Evolutionary conservation across 2,797 vertebrate genomes (phyloP), one percentile per base, ranked within the genome.

Genomic region (Ibycter americanus): DNA sequence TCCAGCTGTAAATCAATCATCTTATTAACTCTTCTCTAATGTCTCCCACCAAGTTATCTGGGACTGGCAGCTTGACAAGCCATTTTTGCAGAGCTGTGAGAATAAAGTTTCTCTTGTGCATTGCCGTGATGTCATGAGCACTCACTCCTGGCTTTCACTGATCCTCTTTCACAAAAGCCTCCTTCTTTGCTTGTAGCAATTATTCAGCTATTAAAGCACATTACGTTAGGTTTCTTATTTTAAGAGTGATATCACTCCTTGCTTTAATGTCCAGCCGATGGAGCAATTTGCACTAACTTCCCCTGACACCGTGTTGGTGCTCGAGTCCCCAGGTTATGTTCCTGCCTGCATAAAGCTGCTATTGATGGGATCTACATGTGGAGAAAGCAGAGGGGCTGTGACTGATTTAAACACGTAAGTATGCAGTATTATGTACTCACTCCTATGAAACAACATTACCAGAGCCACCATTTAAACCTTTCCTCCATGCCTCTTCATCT

Each of bases 171-270:
- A 98, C 98, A 98, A 98, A 97, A 98, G 98, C 95, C 95, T 96
- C 97, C 97, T 98, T 98, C 97, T 98, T 98, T 90, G 67, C 97
- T 95, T 40, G 2, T 74, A 80, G 96, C 97, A 98, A 98, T 98
- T 98, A 98, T 97, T 94, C 38, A 70, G 93, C 97, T 98, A 98
- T 98, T 98, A 98, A 98, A 98, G 97, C 94, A 96, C 94, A 98
- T 98, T 98, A 98, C 97, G 96, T 98, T 97, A 98, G 97, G 97
- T 97, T 98, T 98, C 98, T 98, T 98, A 98, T 98, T 98, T 98
- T 98, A 97, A 97, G 96, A 91, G 97, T 98, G 98, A 98, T 98
- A 98, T 98, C 97, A 98, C 95, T 72, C 84, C 91, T 61, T 58
- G 94, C 97, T 98, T 98, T 98, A 96, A 98, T 96, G 98, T 98